Evolutionary conservation across 2,113 vertebrate genomes (phyloP), one percentile per base, ranked within the genome.

Genomic region (Crocuta crocuta): DNA sequence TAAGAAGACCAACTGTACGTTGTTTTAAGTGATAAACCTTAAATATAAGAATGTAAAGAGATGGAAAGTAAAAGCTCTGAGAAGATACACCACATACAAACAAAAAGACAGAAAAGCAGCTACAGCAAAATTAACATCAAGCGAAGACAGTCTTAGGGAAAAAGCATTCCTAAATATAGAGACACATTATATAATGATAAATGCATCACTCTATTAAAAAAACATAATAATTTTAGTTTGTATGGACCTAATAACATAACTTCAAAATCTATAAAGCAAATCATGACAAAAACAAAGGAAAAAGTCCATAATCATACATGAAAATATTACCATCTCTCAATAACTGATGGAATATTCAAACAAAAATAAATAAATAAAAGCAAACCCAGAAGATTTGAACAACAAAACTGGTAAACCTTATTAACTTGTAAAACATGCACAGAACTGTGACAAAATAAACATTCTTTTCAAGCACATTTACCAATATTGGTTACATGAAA

Each of bases 21-120:
- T 84, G 31, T 68, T 96, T 89, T 55, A 58, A 43, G 45, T 58
- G 28, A 93, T 19, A 76, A 93, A 90, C 39, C n/a, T 79, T 79
- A 79, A 78, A 85, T 35, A 86, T 43, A 86, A 71, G 43, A 24
- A 68, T 12, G 61, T 70, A 96, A 33, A 94, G 5, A 93, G 66
- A 11, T 35, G 6, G 15, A 65, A 96, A 53, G 45, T 85, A 71
- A 79, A 90, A 96, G 28, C 15, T 79, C n/a, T 90, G 11, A 86
- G 50, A 63, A 80, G 0, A 43, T 50, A 90, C 23, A 55, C 7
- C 0, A 11, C 33, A 48, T 7, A 80, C 0, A 8, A 17, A 35
- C 19, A 83, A 55, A 94, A 85, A 66, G 71, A 71, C 39, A 39
- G 12, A 76, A 76, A 89, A 78, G 23, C 45, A 93, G 24, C 7